Evolutionary conservation across 2,888 invertebrate species (phyloP).

Genomic region (Parnassius mnemosyne): DNA sequence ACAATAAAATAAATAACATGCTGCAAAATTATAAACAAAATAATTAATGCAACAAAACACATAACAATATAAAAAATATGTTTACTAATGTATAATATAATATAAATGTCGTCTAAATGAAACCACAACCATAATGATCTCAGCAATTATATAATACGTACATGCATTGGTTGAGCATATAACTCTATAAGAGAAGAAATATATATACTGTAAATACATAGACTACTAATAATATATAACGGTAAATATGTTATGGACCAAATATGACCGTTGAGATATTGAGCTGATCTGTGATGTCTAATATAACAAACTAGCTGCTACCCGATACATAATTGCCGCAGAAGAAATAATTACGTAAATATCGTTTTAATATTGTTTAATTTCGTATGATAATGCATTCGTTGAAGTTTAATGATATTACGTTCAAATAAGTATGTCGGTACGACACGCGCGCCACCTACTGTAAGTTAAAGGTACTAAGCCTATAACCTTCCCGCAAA

Average conservation of each 20-base stretch:
- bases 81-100: conserved; percentile 3
- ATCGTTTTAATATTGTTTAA: too few species aligned
- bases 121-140: conserved; percentile 10
- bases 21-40: conserved; percentile 15
- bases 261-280: not conserved
- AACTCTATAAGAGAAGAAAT: conserved; percentile 34
- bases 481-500: too few species aligned
- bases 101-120: conserved; percentile 8
- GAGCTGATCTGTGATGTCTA: too few species aligned
- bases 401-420: too few species aligned
- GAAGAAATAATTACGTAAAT: too few species aligned
- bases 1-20: conserved; percentile 39
- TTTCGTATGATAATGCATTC: too few species aligned
- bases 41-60: conserved; percentile 27
- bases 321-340: too few species aligned
- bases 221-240: conserved; percentile 24
- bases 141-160: conserved; percentile 33
- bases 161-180: conserved; percentile 32
- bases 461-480: too few species aligned
- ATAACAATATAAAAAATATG: conserved; percentile 15
- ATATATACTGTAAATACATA: conserved; percentile 16
- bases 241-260: conserved; percentile 11
- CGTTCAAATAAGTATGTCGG: too few species aligned
- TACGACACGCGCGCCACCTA: too few species aligned
- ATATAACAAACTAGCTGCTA: too few species aligned